Evolutionary conservation across 2,797 vertebrate genomes (phyloP).

Genomic region (Percopsis omiscomaycus): DNA sequence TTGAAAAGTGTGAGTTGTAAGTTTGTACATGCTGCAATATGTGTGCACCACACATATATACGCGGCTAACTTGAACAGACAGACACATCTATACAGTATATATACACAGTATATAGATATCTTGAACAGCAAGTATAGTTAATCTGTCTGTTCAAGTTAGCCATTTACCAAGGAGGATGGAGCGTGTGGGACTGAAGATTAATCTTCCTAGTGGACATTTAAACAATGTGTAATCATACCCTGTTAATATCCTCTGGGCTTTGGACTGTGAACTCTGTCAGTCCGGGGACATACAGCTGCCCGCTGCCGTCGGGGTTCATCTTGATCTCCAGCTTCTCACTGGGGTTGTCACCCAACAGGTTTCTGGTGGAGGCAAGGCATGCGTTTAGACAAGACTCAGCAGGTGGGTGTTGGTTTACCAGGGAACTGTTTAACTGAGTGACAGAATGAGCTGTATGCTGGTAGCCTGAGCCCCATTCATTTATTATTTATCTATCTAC

Average conservation of each 20-base stretch:
- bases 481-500: neutral
- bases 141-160: no score
- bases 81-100: no score
- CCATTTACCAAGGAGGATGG: no score
- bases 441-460: neutral
- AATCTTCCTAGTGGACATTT: no score
- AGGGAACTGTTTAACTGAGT: no score
- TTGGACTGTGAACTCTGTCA: constrained; percentile 85
- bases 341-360: constrained; percentile 86
- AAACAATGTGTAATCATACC: constrained; percentile 64
- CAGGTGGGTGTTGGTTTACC: neutral
- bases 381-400: neutral
- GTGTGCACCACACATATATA: no score
- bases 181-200: no score
- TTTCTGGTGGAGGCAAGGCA: constrained; percentile 74
- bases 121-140: no score
- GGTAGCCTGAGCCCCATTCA: neutral
- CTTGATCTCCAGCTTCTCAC: constrained; percentile 93
- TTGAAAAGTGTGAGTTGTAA: no score
- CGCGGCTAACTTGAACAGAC: no score
- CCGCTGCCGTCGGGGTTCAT: constrained; percentile 91
- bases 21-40: no score
- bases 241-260: constrained; percentile 92
- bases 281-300: constrained; percentile 91
- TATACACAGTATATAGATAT: no score